phyloP scores from a whole-genome alignment of 2,113 vertebrate species.

The Trogon melanurus region DNA sequence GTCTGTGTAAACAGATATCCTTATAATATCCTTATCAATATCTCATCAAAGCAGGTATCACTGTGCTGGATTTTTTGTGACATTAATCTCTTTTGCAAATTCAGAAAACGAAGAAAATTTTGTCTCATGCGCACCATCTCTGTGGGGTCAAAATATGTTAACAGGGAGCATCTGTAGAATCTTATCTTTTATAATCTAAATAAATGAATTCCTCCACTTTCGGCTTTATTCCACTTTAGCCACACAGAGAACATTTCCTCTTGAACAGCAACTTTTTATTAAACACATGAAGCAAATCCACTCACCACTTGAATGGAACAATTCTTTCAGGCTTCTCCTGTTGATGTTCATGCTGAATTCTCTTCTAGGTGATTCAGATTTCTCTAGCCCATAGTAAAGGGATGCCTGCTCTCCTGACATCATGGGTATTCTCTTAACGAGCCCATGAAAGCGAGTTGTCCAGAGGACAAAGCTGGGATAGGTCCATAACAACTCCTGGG shows the following conservation, averaged over 20 bases:
- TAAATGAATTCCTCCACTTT: neutral
- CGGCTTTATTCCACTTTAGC: neutral
- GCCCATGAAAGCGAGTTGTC: neutral
- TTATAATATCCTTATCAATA: neutral
- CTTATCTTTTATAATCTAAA: neutral
- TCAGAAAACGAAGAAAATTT: neutral
- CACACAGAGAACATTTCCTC: neutral
- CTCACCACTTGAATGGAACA: neutral
- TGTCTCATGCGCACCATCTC: neutral
- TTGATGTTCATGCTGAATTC: neutral
- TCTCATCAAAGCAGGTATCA: neutral
- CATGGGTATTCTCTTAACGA: neutral
- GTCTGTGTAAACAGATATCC: neutral
- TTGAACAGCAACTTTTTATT: neutral
- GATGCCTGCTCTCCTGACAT: neutral
- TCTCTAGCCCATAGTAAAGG: neutral
- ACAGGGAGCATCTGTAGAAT: neutral
- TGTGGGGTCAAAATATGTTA: neutral
- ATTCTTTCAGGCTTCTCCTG: neutral
- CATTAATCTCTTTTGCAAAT: neutral
- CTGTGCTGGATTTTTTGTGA: neutral
- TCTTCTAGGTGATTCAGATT: neutral
- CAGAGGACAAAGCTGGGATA: neutral
- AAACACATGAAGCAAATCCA: neutral
- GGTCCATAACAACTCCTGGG: neutral